A percentile compares a stretch with the other conserved stretches of the same genome.
These are phyloP conservation scores for Dromius quadrimaculatus DNA, from an alignment of 2,888 invertebrate genomes.

Conservation along the genomic window DNA sequence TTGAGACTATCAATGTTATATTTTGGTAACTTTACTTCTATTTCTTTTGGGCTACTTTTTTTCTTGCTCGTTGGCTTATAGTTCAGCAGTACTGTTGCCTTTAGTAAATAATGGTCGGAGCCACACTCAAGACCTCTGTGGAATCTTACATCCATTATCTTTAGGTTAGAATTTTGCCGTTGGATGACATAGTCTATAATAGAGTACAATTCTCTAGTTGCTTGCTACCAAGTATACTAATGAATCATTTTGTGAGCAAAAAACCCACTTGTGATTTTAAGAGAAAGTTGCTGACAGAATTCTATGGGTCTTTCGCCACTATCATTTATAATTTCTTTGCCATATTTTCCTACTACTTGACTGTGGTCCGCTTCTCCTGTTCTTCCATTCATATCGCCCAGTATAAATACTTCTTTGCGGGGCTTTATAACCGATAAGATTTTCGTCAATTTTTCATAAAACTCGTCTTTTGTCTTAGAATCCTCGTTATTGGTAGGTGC, in stretches of 20 bases:
- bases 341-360: slow-evolving; percentile 24
- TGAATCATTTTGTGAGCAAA: not conserved
- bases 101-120: slow-evolving; percentile 20
- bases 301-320: not conserved
- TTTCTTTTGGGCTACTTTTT: not conserved
- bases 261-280: not conserved
- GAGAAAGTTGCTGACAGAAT: not conserved
- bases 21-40: not conserved
- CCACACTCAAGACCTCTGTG: slow-evolving; percentile 28
- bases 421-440: not conserved
- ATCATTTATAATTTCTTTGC: not conserved
- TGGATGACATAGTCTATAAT: slow-evolving; percentile 3
- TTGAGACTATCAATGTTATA: slow-evolving; percentile 29
- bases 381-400: slow-evolving; percentile 3
- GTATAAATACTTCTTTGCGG: not conserved
- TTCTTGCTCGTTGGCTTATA: not conserved
- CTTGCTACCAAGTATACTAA: not conserved
- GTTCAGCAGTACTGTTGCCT: not conserved
- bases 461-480: not conserved
- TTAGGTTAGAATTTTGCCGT: slow-evolving; percentile 4
- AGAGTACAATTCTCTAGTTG: not conserved
- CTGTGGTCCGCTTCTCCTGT: not conserved
- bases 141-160: slow-evolving; percentile 20
- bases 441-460: not conserved
- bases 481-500: not conserved